Evolutionary conservation across 1,140 invertebrate species (phyloP), one percentile per base, ranked within the genome.

Genomic region (Diachasma alloeum): DNA sequence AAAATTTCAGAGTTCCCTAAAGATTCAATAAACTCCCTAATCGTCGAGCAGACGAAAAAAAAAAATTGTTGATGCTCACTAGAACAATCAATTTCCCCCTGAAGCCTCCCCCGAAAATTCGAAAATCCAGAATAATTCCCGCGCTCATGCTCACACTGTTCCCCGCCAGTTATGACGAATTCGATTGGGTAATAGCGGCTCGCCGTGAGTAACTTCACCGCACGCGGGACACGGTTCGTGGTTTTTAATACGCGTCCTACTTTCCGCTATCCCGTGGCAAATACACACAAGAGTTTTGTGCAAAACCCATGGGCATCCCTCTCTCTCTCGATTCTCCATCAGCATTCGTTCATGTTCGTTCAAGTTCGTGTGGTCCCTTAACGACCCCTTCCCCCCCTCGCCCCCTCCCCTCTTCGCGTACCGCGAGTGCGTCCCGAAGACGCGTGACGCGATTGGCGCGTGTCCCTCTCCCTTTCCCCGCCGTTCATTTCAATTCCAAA

Each of bases 171-270:
- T 87, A 86, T 87, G 86, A 87, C 84, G 82, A 86, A 86, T 86
- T 87, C 82, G 84, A 87, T 88, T 87, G 84, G 79, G 86, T 87
- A 88, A 88, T 84, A 80, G 59, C 85, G 53, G 24, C 74, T 71
- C 81, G 80, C 75, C 81, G 83, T 80, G 78, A 82, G 81, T 87
- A 85, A 87, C 85, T 83, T 83, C 81, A 68, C 44, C 66, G 37
- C 66, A 87, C 84, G 73, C 79, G 83, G 80, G 84, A 86, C 84
- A 87, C 82, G 86, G 84, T 86, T 81, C 85, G 86, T 86, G 86
- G 85, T 88, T 87, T 88, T 88, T 88, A 87, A 88, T 87, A 87
- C 84, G 85, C 84, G 87, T 87, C 86, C 87, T 88, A 88, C 87
- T 88, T 88, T 88, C 81, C 83, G 85, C 85, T 87, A 87, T 87